Conservation (phyloP, 2,888 invertebrate species). For the Zeuzera pyrina region DNA sequence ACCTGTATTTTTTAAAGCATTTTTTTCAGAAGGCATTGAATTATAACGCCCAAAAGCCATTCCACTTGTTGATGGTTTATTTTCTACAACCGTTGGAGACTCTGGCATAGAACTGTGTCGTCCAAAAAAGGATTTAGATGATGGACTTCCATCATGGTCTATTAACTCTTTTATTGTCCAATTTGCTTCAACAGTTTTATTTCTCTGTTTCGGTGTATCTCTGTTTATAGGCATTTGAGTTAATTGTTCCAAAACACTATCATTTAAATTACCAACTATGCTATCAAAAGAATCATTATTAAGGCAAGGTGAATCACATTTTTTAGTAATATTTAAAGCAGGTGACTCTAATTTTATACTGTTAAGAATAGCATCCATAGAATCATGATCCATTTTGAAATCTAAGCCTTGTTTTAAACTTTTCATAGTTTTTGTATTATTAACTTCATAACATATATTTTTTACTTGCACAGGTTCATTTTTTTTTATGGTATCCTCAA, state of each 20-base stretch:
- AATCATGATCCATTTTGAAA: constrained; percentile 46
- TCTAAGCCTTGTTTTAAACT: constrained; percentile 18
- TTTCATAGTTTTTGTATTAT: background rate
- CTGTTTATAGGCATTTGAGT: constrained; percentile 42
- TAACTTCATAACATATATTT: constrained; percentile 26
- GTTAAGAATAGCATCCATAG: constrained; percentile 53
- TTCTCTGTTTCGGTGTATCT: constrained; percentile 16
- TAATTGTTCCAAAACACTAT: constrained; percentile 52
- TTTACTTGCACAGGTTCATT: constrained; percentile 22
- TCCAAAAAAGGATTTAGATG: constrained; percentile 42
- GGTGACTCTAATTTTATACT: constrained; percentile 54
- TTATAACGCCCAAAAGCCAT: constrained; percentile 54
- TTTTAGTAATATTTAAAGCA: constrained; percentile 31
- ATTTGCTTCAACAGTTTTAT: constrained; percentile 11
- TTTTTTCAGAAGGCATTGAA: constrained; percentile 49
- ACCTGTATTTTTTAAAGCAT: background rate
- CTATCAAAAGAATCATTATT: constrained; percentile 66
- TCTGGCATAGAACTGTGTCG: constrained; percentile 64
- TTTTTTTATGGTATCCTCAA: constrained; percentile 51
- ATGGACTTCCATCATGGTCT: constrained; percentile 40
- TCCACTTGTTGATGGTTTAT: constrained; percentile 53
- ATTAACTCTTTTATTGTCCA: constrained; percentile 42
- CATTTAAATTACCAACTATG: constrained; percentile 57
- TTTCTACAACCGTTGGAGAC: constrained; percentile 42
- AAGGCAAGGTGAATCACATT: constrained; percentile 35